These are phyloP conservation scores for Heteropelma amictum DNA, from an alignment of 2,888 invertebrate species.

Conservation along the genomic window DNA sequence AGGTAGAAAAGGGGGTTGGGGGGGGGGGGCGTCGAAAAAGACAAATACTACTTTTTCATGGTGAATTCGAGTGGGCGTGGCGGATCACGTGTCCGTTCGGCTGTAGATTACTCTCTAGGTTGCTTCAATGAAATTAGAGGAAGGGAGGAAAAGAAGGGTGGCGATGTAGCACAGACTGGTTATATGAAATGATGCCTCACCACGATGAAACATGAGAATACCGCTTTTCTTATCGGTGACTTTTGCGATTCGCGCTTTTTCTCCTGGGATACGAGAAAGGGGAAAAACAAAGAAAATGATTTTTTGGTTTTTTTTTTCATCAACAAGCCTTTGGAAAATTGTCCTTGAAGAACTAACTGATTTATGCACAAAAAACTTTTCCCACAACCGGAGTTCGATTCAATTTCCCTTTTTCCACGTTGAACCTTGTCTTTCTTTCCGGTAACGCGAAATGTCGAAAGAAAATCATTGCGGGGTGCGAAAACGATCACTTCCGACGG, in stretches of 20 bases:
- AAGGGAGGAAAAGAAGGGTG: conserved; percentile 64
- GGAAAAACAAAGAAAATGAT: background rate
- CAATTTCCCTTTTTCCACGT: no score
- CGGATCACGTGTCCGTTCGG: conserved; percentile 11
- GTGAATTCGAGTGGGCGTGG: conserved; percentile 23
- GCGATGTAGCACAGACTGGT: conserved; percentile 78
- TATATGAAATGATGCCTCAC: conserved; percentile 77
- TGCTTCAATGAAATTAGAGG: background rate
- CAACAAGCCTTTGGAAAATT: no score
- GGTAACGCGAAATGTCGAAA: no score
- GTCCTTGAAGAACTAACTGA: no score
- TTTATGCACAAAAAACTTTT: no score
- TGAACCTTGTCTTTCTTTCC: no score
- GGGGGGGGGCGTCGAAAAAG: background rate
- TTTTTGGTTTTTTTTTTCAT: background rate
- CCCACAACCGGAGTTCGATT: no score
- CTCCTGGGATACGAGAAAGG: background rate
- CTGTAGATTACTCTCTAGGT: background rate
- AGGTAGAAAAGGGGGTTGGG: background rate
- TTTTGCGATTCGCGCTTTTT: conserved; percentile 2
- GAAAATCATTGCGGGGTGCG: no score
- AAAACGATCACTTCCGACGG: no score
- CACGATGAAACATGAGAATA: conserved; percentile 57
- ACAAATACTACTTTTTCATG: conserved; percentile 7
- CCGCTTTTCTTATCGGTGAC: conserved; percentile 50